These are phyloP conservation scores for Leptodactylus fuscus DNA, from an alignment of 2,113 vertebrate species.

Conservation along the genomic window DNA sequence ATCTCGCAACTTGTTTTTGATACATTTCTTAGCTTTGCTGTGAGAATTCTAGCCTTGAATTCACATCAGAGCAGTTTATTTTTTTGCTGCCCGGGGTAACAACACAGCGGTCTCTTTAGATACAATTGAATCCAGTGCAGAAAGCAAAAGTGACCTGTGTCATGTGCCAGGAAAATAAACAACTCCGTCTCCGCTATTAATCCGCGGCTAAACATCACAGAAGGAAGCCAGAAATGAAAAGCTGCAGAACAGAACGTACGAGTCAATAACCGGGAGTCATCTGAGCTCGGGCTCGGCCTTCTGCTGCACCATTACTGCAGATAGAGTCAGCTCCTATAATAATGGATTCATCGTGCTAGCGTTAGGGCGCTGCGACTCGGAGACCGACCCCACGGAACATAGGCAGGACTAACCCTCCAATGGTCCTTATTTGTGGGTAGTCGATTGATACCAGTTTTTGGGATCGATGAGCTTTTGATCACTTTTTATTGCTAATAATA, in stretches of 20 bases:
- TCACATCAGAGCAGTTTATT: not conserved
- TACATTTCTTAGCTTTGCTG: not conserved
- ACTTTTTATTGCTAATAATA: too few species aligned
- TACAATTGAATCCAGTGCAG: constrained; percentile 1
- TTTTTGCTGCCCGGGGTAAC: not conserved
- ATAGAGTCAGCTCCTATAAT: not conserved
- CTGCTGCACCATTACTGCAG: not conserved
- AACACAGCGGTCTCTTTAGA: not conserved
- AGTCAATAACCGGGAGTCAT: not conserved
- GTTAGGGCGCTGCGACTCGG: too few species aligned
- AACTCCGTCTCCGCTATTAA: not conserved
- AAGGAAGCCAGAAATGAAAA: constrained; percentile 15
- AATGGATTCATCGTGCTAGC: too few species aligned
- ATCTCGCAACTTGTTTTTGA: not conserved
- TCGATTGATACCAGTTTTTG: too few species aligned
- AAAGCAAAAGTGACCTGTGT: constrained; percentile 26
- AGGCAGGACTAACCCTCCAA: too few species aligned
- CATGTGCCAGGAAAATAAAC: constrained; percentile 12
- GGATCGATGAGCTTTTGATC: too few species aligned
- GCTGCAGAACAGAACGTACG: not conserved
- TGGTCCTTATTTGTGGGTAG: too few species aligned
- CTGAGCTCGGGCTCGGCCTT: not conserved
- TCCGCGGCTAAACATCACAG: constrained; percentile 6
- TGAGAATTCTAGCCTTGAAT: not conserved
- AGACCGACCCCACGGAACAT: too few species aligned